phyloP scores from a whole-genome alignment of 1,140 invertebrate genomes.

The Oreohelix idahoensis region DNA sequence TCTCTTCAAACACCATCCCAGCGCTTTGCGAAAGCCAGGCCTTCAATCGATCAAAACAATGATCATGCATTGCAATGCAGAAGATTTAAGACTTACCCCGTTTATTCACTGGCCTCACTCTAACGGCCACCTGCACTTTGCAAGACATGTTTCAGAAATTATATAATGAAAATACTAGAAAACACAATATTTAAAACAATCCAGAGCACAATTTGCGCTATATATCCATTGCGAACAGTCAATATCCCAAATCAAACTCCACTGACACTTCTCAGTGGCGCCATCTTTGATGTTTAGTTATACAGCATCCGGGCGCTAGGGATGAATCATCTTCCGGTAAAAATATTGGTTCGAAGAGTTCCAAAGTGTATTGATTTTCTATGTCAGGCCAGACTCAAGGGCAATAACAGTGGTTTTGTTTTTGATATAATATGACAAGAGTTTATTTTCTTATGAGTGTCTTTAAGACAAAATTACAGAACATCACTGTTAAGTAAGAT shows the following conservation, averaged over 20 bases:
- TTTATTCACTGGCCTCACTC: slow-evolving; percentile 95
- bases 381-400: neutral
- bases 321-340: slow-evolving; percentile 43
- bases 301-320: slow-evolving; percentile 37
- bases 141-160: slow-evolving; percentile 41
- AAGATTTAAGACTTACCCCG: slow-evolving; percentile 86
- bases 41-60: neutral
- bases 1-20: neutral
- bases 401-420: neutral
- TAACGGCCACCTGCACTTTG: slow-evolving; percentile 97
- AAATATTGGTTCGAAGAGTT: slow-evolving; percentile 22
- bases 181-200: slow-evolving; percentile 21
- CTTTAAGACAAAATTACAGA: too few species aligned
- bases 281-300: slow-evolving; percentile 37
- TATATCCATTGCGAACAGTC: slow-evolving; percentile 26
- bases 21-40: neutral
- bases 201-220: neutral
- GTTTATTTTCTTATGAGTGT: neutral
- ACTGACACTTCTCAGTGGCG: neutral
- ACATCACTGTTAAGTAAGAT: too few species aligned
- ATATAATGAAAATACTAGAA: neutral
- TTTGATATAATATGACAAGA: neutral
- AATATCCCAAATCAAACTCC: neutral
- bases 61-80: neutral
- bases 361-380: slow-evolving; percentile 25